These are phyloP conservation scores for Thecophora atra DNA, from an alignment of 2,888 invertebrate genomes.

Conservation along the genomic window DNA sequence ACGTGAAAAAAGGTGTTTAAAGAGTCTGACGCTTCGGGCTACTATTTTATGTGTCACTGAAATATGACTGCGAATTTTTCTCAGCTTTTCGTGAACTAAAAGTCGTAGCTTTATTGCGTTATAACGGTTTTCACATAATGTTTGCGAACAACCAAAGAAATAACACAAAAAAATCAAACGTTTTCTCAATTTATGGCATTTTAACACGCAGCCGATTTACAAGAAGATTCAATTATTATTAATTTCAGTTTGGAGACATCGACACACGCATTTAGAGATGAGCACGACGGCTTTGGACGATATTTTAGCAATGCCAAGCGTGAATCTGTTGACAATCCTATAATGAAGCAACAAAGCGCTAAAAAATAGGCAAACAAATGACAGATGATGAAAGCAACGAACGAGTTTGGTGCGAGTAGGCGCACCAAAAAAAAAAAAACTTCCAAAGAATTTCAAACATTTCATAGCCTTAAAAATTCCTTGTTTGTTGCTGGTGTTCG, in stretches of 20 bases:
- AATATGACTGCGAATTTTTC: constrained; percentile 17
- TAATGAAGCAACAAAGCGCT: background rate
- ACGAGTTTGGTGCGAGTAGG: constrained; percentile 3
- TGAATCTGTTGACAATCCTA: constrained; percentile 28
- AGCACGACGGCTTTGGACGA: background rate
- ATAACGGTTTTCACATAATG: constrained; percentile 20
- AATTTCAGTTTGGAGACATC: background rate
- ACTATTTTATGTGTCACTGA: constrained; percentile 30
- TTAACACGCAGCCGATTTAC: constrained; percentile 21
- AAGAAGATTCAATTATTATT: background rate
- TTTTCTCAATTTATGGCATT: constrained; percentile 25
- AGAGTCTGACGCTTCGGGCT: constrained; percentile 8
- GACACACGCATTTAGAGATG: background rate
- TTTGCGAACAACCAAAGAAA: no score
- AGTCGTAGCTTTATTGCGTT: background rate
- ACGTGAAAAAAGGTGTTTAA: constrained; percentile 6
- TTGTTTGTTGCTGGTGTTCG: no score
- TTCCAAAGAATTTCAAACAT: background rate
- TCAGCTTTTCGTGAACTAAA: background rate
- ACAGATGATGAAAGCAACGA: background rate
- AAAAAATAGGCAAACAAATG: background rate
- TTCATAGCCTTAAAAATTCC: no score
- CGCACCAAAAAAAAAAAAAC: background rate
- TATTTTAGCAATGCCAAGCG: background rate
- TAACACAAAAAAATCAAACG: constrained; percentile 4